These are phyloP conservation scores for Mantis religiosa DNA, from an alignment of 2,888 invertebrate species.

Conservation along the genomic window DNA sequence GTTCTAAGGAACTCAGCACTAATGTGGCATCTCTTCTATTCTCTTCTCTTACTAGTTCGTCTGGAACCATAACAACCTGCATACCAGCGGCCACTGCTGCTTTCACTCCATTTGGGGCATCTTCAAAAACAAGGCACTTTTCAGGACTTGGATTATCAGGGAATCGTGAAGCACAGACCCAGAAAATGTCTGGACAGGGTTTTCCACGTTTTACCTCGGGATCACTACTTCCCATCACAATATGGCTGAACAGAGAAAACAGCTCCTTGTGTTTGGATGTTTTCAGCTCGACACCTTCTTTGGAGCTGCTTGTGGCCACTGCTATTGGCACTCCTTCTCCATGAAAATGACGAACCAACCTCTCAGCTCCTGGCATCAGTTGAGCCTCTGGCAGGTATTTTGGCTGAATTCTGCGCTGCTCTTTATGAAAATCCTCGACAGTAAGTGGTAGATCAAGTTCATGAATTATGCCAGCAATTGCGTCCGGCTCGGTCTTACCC, in stretches of 20 bases:
- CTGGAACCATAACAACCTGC: slow-evolving; percentile 83
- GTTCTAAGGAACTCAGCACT: slow-evolving; percentile 66
- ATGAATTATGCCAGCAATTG: slow-evolving; percentile 63
- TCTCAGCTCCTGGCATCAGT: slow-evolving; percentile 71
- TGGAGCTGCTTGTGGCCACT: slow-evolving; percentile 80
- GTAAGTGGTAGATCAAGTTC: slow-evolving; percentile 65
- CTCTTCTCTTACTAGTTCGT: slow-evolving; percentile 47
- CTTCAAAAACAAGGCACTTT: slow-evolving; percentile 85
- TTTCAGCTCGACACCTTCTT: slow-evolving; percentile 67
- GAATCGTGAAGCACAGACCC: slow-evolving; percentile 72
- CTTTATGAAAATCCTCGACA: slow-evolving; percentile 60
- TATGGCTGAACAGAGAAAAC: slow-evolving; percentile 67
- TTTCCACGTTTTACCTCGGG: slow-evolving; percentile 82
- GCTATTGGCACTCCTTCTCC: slow-evolving; percentile 74
- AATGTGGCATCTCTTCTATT: slow-evolving; percentile 59
- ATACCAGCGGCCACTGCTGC: slow-evolving; percentile 77
- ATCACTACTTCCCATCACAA: slow-evolving; percentile 78
- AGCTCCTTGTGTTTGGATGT: slow-evolving; percentile 59
- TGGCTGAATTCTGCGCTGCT: slow-evolving; percentile 56
- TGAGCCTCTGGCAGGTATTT: slow-evolving; percentile 58
- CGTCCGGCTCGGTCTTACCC: slow-evolving; percentile 67
- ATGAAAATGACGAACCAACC: slow-evolving; percentile 70
- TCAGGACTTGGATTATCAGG: slow-evolving; percentile 54
- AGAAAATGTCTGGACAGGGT: slow-evolving; percentile 84
- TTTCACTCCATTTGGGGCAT: slow-evolving; percentile 83